These are phyloP conservation scores for Lasiommata megera DNA, from an alignment of 2,888 invertebrate genomes.

Conservation along the genomic window DNA sequence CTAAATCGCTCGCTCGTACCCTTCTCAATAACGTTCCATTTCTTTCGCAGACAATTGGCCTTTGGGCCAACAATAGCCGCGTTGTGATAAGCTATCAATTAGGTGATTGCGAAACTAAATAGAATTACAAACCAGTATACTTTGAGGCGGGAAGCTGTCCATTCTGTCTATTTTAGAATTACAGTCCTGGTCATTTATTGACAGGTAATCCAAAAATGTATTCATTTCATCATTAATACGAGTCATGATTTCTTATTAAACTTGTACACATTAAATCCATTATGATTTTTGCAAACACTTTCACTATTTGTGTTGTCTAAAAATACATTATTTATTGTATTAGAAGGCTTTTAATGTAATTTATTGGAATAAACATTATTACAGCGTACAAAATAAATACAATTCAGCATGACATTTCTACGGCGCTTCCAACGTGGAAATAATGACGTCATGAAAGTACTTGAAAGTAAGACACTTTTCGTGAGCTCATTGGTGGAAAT, in stretches of 20 bases:
- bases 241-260: conserved; percentile 53
- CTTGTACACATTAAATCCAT: conserved; percentile 42
- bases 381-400: conserved; percentile 52
- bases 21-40: conserved; percentile 33
- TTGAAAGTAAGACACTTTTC: conserved; percentile 59
- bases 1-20: conserved; percentile 47
- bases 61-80: conserved; percentile 45
- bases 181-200: conserved; percentile 56
- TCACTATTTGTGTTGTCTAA: conserved; percentile 15
- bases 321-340: conserved; percentile 20
- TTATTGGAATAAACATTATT: conserved; percentile 37
- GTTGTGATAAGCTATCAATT: conserved; percentile 56
- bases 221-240: conserved; percentile 64
- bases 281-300: conserved; percentile 32
- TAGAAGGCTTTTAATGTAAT: conserved; percentile 7
- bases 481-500: conserved; percentile 61
- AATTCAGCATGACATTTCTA: conserved; percentile 62
- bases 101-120: conserved; percentile 40
- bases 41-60: conserved; percentile 28
- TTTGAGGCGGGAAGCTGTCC: conserved; percentile 64
- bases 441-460: conserved; percentile 81
- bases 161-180: conserved; percentile 56
- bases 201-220: conserved; percentile 66
- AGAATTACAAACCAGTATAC: conserved; percentile 63
- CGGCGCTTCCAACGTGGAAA: conserved; percentile 84